Conservation (phyloP, 1,140 invertebrate genomes). For the Homalodisca vitripennis region DNA sequence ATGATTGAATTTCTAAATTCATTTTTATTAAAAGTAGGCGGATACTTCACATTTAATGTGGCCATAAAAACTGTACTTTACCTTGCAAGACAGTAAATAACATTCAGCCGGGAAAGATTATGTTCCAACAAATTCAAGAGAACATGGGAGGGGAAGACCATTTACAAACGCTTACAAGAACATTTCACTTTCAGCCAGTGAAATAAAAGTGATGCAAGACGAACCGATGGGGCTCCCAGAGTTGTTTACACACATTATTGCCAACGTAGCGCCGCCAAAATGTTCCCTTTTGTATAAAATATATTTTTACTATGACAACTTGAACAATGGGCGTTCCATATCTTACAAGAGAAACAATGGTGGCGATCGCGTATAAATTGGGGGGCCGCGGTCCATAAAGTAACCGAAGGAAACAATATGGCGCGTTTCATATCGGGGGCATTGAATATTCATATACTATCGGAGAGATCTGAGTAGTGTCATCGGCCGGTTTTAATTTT, state of each 20-base stretch:
- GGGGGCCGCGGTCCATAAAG: conserved; percentile 16
- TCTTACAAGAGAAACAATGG: conserved; percentile 1
- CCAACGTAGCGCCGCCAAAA: neutral
- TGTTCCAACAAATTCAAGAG: too few relatives aligned
- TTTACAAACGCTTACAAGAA: too few relatives aligned
- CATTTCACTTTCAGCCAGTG: too few relatives aligned
- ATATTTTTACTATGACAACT: conserved; percentile 14
- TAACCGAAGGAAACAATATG: neutral
- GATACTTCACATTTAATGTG: too few relatives aligned
- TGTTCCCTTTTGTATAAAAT: conserved; percentile 21
- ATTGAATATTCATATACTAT: conserved; percentile 19
- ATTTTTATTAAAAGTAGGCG: too few relatives aligned
- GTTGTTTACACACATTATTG: conserved; percentile 21
- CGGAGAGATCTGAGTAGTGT: neutral
- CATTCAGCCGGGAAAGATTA: too few relatives aligned
- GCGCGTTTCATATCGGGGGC: neutral
- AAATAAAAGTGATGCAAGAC: too few relatives aligned
- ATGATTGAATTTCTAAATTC: too few relatives aligned
- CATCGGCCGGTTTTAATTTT: conserved; percentile 20
- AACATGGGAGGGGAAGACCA: too few relatives aligned
- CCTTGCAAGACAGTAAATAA: too few relatives aligned
- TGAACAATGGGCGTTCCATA: neutral
- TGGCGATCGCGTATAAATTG: conserved; percentile 11
- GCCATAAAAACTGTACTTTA: too few relatives aligned
- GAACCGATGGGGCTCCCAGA: too few relatives aligned